These are phyloP conservation scores for Eumerus sabulonum DNA, from an alignment of 2,888 invertebrate species.

Conservation along the genomic window DNA sequence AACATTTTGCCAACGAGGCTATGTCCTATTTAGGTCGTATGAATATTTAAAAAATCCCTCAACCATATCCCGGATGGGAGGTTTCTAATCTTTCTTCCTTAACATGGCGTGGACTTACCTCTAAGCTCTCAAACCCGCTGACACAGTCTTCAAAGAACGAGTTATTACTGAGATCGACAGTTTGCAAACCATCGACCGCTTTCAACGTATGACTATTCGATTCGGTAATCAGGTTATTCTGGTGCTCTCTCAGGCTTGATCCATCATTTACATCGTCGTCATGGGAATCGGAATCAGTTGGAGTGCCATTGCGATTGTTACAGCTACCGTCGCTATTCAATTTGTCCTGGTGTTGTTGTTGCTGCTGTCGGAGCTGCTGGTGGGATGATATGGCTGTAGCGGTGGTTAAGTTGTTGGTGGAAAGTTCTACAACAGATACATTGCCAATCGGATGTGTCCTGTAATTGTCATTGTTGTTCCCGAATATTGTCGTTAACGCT, in stretches of 20 bases:
- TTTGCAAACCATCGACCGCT: conserved; percentile 47
- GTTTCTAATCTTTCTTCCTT: no score
- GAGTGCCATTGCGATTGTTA: no score
- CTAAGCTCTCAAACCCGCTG: conserved; percentile 59
- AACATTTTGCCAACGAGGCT: no score
- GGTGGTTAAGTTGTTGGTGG: conserved; percentile 34
- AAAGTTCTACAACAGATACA: conserved; percentile 23
- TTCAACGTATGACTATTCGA: conserved; percentile 31
- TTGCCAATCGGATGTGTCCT: conserved; percentile 47
- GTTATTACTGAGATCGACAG: conserved; percentile 56
- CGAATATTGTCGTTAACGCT: conserved; percentile 37
- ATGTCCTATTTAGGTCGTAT: no score
- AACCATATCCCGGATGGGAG: no score
- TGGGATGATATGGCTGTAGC: conserved; percentile 43
- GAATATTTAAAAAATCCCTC: no score
- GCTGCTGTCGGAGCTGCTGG: conserved; percentile 35
- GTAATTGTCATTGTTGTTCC: conserved; percentile 61
- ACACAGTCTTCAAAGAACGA: conserved; percentile 66
- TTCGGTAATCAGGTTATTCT: conserved; percentile 55
- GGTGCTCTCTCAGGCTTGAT: conserved; percentile 41
- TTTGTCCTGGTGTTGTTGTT: conserved; percentile 30
- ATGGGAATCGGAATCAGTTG: no score
- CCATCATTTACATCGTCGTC: conserved; percentile 27
- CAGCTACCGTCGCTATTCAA: conserved; percentile 29
- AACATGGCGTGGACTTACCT: conserved; percentile 60